phyloP scores from a whole-genome alignment of 2,888 invertebrate genomes.

The Stenurella melanura region DNA sequence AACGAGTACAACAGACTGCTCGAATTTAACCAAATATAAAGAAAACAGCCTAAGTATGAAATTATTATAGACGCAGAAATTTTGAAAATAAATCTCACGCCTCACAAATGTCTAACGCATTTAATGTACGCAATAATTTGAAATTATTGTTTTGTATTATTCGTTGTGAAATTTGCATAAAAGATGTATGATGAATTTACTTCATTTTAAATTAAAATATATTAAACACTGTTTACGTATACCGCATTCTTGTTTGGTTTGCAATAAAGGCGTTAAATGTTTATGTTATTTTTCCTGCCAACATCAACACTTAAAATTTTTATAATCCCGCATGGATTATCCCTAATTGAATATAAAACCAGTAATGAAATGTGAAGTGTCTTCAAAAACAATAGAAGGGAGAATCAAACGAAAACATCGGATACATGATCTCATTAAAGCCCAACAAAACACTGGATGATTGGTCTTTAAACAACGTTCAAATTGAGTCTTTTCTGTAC shows the following conservation, averaged over 20 bases:
- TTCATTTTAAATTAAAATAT: background rate
- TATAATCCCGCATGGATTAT: slow-evolving; percentile 16
- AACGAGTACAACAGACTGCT: too few relatives aligned
- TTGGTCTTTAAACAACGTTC: slow-evolving; percentile 2
- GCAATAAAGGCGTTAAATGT: background rate
- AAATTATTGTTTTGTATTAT: too few relatives aligned
- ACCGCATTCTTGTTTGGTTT: background rate
- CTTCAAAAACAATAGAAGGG: slow-evolving; percentile 18
- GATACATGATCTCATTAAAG: slow-evolving; percentile 20
- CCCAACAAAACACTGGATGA: slow-evolving; percentile 10
- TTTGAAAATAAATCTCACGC: too few relatives aligned
- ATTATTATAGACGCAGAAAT: too few relatives aligned
- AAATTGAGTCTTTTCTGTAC: background rate
- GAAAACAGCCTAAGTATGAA: too few relatives aligned
- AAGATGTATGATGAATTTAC: background rate
- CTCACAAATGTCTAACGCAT: too few relatives aligned
- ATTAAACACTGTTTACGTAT: background rate
- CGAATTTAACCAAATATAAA: too few relatives aligned
- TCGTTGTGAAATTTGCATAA: too few relatives aligned
- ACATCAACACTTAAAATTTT: slow-evolving; percentile 10
- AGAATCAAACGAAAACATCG: slow-evolving; percentile 20
- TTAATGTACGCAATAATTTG: too few relatives aligned
- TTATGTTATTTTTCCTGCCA: background rate
- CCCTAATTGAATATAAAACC: slow-evolving; percentile 28
- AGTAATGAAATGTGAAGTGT: slow-evolving; percentile 19